Base-by-base conservation (phyloP, 2,113 vertebrate genomes). In the Herpetotheres cachinnans region DNA sequence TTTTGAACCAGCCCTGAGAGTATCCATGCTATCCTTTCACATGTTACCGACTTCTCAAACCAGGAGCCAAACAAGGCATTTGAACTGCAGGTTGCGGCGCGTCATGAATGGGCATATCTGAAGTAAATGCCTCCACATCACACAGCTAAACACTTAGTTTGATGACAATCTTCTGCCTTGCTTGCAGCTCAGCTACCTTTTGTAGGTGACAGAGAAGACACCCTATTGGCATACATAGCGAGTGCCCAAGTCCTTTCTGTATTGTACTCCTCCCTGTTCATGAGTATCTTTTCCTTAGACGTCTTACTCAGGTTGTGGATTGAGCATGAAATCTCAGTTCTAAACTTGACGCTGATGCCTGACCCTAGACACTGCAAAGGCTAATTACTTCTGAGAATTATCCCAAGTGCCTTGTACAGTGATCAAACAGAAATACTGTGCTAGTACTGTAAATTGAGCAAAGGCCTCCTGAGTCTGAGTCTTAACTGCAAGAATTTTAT, bases 331-430 rank as follows among this genome's bases (percentile, higher is more conserved):
- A 81, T 71, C 42, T 71, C 58, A 71, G 55, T 70, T 81, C 56
- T 82, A 59, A 81, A 44, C n/a, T 59, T 89, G 80, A 86, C 58
- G 49, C 22, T 61, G 85, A 58, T 55, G 34, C 34, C 42, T 58
- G 74, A 89, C 63, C 38, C 47, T 50, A 55, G 50, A 74, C 67
- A 59, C 59, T 71, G 38, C 29, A 67, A 67, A 90, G 40, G 36
- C 44, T 91, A 91, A 91, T 93, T 95, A 82, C 73, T 69, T 82
- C 62, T 91, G 82, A 94, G 73, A 82, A 61, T 76, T 56, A 67
- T 87, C 80, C 61, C 80, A 47, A 89, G 73, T 71, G 77, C 44
- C 34, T 79, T 61, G 63, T 55, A 27, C 52, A 61, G 44, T 67
- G 76, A 92, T 92, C 89, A 92, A 91, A 76, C 25, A 86, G 61